Percentiles rank a stretch among this genome's conserved stretches.
Evolutionary conservation across 1,140 invertebrate species (phyloP).

Genomic region (Drosophila pseudoobscura): DNA sequence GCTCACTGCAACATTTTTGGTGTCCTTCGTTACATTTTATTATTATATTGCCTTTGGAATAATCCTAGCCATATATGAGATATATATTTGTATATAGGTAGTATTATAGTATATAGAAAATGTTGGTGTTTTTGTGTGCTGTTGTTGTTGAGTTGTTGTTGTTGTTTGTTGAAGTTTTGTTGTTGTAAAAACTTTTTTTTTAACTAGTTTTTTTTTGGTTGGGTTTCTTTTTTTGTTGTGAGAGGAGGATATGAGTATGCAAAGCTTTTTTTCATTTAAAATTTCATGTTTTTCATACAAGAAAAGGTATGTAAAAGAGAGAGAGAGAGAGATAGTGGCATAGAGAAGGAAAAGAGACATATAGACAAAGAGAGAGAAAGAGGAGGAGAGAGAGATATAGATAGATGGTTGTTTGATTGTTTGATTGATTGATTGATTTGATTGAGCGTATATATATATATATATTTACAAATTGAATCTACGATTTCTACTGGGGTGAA

Average conservation of each 20-base stretch:
- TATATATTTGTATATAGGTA: conserved; percentile 21
- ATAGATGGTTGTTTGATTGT: conserved; percentile 56
- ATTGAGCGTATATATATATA: conserved; percentile 66
- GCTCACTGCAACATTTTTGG: too few species aligned
- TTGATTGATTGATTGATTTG: conserved; percentile 40
- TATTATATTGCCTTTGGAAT: too few species aligned
- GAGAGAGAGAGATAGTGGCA: conserved; percentile 39
- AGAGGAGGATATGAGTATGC: conserved; percentile 76
- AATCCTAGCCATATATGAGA: conserved; percentile 39
- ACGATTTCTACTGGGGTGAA: conserved; percentile 73
- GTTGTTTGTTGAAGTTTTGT: conserved; percentile 7
- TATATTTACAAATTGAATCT: conserved; percentile 75
- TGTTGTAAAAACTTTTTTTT: conserved; percentile 6
- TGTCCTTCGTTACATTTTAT: too few species aligned
- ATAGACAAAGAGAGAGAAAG: conserved; percentile 27
- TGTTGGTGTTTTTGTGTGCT: conserved; percentile 56
- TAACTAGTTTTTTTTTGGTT: conserved; percentile 24
- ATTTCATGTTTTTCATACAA: conserved; percentile 66
- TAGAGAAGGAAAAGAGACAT: conserved; percentile 35
- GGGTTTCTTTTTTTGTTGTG: conserved; percentile 46
- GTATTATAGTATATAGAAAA: conserved; percentile 32
- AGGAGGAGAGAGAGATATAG: conserved; percentile 46
- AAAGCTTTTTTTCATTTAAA: conserved; percentile 72
- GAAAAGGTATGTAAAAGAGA: conserved; percentile 49
- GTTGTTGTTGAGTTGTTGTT: conserved; percentile 20